A percentile compares a stretch with the other conserved stretches of the same genome.
Evolutionary conservation across 1,140 invertebrate genomes (phyloP).

Genomic region (Cardiocondyla obscurior): DNA sequence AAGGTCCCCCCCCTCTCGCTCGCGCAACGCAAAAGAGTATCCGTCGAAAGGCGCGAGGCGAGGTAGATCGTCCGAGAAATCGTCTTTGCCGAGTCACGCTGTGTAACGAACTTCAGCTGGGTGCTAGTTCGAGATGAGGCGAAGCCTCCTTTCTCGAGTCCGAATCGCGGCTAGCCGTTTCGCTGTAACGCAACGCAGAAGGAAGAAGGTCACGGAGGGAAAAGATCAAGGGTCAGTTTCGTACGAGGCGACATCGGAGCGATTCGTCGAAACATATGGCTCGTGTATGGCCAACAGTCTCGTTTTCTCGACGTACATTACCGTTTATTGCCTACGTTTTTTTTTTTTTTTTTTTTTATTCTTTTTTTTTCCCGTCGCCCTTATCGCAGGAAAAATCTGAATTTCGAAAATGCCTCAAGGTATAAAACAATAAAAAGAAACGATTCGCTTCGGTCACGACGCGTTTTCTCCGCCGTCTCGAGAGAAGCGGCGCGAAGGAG

Average conservation of each 20-base stretch:
- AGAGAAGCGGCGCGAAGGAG: background rate
- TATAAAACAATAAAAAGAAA: background rate
- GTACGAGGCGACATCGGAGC: constrained; percentile 29
- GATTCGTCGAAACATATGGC: background rate
- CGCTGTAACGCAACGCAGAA: constrained; percentile 54
- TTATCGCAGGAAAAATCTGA: background rate
- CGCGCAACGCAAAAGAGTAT: constrained; percentile 24
- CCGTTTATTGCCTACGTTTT: too few species aligned
- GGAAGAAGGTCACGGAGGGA: constrained; percentile 64
- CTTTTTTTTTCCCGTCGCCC: too few species aligned
- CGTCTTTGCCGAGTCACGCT: constrained; percentile 79
- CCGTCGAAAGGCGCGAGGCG: constrained; percentile 42
- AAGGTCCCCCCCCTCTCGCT: background rate
- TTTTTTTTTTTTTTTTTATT: too few species aligned
- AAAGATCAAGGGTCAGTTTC: constrained; percentile 56
- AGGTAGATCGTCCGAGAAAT: constrained; percentile 66
- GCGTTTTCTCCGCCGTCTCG: background rate
- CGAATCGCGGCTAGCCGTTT: constrained; percentile 63
- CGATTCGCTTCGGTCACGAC: background rate
- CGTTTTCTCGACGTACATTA: background rate
- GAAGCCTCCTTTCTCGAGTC: constrained; percentile 66
- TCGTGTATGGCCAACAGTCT: background rate
- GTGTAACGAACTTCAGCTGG: constrained; percentile 79
- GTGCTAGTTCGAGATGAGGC: constrained; percentile 52
- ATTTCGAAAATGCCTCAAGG: background rate